Base-by-base conservation (phyloP, 2,888 invertebrate genomes). In the Xestobium rufovillosum region DNA sequence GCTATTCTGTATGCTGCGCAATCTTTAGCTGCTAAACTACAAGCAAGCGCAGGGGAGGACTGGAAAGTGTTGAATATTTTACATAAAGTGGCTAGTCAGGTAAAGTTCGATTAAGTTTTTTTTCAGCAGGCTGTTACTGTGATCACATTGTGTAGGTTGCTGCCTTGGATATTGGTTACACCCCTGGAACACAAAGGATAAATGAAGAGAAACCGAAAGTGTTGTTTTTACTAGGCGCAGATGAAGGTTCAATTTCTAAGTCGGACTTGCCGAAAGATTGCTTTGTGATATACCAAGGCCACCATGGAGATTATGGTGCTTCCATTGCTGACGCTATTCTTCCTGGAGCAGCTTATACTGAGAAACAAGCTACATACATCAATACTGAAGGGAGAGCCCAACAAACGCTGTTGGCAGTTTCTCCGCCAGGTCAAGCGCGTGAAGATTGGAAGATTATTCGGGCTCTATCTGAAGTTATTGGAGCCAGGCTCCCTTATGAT, bases 361-460 rank as follows among this genome's bases (percentile, higher is more conserved):
- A 98, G 73, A 98, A 98, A 69, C 83, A 88, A 61, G 94, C 79
- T n/a, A 94, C 89, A 1, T 98, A 87, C 66, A 94, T 94, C 0
- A 98, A 98, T 69, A 96, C 92, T 0, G 98, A 99, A 72, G 98
- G 98, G 1, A 77, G 97, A 45, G 80, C 95, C 19, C 96, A 97
- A 66, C 84, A 90, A 68, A 90, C 94, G 1, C 69, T 83, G 17
- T 71, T 77, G 3, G 95, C 94, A 12, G 84, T 95, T 26, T 75
- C 87, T 10, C 88, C 95, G 39, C 96, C 96, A 1, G 95, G 95
- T 26, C 71, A 82, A 67, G 96, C 95, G 1, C 75, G 96, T 33
- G 91, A 91, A 56, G 96, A 97, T 69, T 98, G 98, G 98, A 97
- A 97, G 72, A 91, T 98, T 51, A 76, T 98, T 51, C 78, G 98